Base-by-base conservation (phyloP, 2,113 vertebrate genomes). In the Accipiter cooperii region DNA sequence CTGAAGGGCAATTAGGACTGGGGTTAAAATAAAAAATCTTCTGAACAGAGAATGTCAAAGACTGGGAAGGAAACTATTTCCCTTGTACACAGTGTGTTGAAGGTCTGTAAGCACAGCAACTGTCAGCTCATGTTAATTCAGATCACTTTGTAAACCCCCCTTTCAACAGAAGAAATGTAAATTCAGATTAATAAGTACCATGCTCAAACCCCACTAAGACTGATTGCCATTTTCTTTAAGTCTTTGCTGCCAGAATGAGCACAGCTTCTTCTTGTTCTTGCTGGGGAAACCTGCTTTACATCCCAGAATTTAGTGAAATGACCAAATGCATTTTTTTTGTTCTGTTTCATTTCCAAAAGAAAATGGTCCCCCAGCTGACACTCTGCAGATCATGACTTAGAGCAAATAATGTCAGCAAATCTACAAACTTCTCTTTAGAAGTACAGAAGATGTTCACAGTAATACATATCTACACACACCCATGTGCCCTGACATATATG, bases 1-100 rank as follows among this genome's bases (percentile, higher is more conserved):
- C 97, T 98, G 98, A 98, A 98, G 97, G 98, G 98, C 98, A 98
- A 98, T 98, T 98, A 98, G 98, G 97, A 98, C 95, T 57, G 81
- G 94, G 97, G 97, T 98, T 98, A 98, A 98, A 98, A 98, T 97
- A 98, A 98, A 98, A 97, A 98, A 98, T 98, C 97, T 98, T 96
- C 90, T 80, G 80, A 98, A 94, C 95, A 94, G 36, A 91, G 96
- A 97, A 98, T 97, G 96, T 98, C 97, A 97, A 95, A 97, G 97
- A 97, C 69, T 93, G 75, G 73, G 85, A 97, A 97, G 82, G 97
- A 96, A 96, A 91, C 78, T 94, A 83, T 97, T 97, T 93, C 90
- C 89, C 89, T 91, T 69, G 36, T 40, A 52, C 70, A 33, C 95
- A 68, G 96, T 7, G 34, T 74, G 78, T 58, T 86, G 93, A 87